Conservation (phyloP, 2,797 vertebrate genomes). For the Amblyraja radiata region DNA sequence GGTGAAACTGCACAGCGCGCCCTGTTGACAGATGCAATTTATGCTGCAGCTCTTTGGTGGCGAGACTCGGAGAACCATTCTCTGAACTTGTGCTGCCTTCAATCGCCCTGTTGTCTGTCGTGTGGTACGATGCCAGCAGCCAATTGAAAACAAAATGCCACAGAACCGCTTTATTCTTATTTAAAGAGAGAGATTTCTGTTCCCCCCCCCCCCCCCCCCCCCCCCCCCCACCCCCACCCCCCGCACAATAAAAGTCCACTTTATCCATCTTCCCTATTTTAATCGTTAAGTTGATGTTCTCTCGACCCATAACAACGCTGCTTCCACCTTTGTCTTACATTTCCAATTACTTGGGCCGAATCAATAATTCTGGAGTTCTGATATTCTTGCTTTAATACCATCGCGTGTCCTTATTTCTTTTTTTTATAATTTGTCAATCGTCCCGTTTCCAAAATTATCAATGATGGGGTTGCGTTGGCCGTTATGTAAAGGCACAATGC, state of each 20-base stretch:
- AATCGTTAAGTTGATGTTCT: background rate
- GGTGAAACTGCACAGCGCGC: no score
- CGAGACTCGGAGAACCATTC: background rate
- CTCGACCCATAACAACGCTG: no score
- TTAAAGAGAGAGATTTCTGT: conserved; percentile 18
- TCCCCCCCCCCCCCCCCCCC: background rate
- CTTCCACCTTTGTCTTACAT: background rate
- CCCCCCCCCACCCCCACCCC: background rate
- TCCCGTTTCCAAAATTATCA: background rate
- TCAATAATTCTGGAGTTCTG: background rate
- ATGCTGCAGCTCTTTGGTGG: background rate
- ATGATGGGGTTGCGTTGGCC: background rate
- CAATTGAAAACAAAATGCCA: conserved; percentile 18
- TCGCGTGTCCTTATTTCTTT: no score
- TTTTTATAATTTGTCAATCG: background rate
- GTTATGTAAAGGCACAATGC: background rate
- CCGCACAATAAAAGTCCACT: background rate
- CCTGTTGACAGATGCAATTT: background rate
- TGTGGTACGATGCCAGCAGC: background rate
- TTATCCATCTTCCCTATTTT: background rate
- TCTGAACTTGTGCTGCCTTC: conserved; percentile 1
- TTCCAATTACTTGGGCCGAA: background rate
- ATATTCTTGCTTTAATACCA: background rate
- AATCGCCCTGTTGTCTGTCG: conserved; percentile 17
- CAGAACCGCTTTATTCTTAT: conserved; percentile 27